phyloP scores from a whole-genome alignment of 1,140 invertebrate species.

The Drosophila sp. region DNA sequence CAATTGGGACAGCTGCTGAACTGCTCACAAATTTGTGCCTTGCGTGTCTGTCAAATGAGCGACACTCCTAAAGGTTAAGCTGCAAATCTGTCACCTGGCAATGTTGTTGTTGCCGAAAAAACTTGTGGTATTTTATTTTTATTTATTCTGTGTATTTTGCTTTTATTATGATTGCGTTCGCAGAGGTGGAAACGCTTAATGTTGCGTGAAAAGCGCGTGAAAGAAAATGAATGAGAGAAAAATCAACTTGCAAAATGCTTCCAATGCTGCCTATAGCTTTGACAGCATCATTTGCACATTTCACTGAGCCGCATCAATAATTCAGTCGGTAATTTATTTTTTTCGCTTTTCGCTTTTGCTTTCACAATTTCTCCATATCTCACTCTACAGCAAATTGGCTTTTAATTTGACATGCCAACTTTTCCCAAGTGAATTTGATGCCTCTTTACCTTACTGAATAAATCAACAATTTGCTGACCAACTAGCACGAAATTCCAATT shows the following conservation, averaged over 20 bases:
- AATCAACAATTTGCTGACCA: conserved; percentile 59
- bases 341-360: conserved; percentile 3
- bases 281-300: conserved; percentile 63
- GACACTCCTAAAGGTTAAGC: conserved; percentile 53
- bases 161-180: conserved; percentile 16
- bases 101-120: conserved; percentile 4
- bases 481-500: conserved; percentile 59
- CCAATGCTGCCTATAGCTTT: conserved; percentile 27
- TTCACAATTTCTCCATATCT: conserved; percentile 9
- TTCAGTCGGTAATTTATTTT: conserved; percentile 49
- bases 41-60: conserved; percentile 20
- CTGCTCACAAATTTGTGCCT: conserved; percentile 25
- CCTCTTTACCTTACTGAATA: conserved; percentile 37
- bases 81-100: conserved; percentile 62
- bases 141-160: conserved; percentile 39
- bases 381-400: conserved; percentile 51
- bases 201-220: conserved; percentile 68
- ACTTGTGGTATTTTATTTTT: conserved; percentile 45
- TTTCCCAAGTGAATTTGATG: conserved; percentile 3
- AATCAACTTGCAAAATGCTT: conserved; percentile 44
- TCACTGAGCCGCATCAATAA: conserved; percentile 59
- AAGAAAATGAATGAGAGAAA: conserved; percentile 52
- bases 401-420: conserved; percentile 55
- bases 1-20: conserved; percentile 55
- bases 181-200: conserved; percentile 54